These are phyloP conservation scores for Galeopsomyia nigrocyanea DNA, from an alignment of 2,888 invertebrate genomes.

Conservation along the genomic window DNA sequence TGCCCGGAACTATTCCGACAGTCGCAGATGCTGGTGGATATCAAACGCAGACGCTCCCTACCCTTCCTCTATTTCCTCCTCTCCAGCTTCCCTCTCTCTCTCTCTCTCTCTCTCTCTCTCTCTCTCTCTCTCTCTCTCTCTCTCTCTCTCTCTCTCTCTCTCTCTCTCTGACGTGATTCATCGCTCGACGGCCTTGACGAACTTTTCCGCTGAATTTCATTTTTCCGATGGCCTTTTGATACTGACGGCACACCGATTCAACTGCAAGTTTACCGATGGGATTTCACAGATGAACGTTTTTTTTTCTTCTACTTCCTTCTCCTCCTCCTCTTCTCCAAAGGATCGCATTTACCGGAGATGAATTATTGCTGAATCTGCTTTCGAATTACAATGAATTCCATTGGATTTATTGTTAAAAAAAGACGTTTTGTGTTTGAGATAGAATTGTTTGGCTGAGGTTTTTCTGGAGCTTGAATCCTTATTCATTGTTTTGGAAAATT, in stretches of 20 bases:
- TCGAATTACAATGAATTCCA: no score
- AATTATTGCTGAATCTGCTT: no score
- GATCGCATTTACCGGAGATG: no score
- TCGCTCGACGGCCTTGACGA: conserved; percentile 30
- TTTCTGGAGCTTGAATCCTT: no score
- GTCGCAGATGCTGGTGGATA: neutral
- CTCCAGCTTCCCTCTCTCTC: no score
- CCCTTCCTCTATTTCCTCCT: no score
- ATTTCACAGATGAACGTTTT: conserved; percentile 9
- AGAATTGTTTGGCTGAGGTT: no score
- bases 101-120: neutral
- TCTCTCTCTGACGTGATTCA: conserved; percentile 5
- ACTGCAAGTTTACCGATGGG: conserved; percentile 16
- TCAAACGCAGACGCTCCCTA: no score
- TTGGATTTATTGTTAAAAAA: no score
- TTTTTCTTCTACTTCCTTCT: conserved; percentile 1
- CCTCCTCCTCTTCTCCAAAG: neutral
- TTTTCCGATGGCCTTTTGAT: conserved; percentile 20
- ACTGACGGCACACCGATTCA: conserved; percentile 34
- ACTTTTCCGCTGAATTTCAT: conserved; percentile 42
- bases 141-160: neutral
- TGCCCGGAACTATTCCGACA: conserved; percentile 13
- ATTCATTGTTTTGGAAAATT: no score
- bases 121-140: no score
- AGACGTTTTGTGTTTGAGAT: no score